These are phyloP conservation scores for Oryzaephilus surinamensis DNA, from an alignment of 1,140 invertebrate species.

Conservation along the genomic window DNA sequence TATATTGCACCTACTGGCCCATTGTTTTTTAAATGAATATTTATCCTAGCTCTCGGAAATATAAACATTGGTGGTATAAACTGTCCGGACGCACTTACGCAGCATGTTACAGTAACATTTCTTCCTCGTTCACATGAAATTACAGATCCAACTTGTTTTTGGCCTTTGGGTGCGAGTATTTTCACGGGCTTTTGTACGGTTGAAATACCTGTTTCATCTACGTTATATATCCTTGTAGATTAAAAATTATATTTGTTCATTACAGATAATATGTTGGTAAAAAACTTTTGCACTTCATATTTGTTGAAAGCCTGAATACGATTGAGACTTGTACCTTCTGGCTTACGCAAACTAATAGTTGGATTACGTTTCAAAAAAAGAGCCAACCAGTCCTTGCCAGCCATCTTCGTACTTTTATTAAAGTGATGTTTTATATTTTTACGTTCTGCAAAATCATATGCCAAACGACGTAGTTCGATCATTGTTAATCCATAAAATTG, in stretches of 20 bases:
- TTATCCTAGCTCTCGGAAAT: constrained; percentile 10
- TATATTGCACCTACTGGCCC: constrained; percentile 16
- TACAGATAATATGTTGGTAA: background rate
- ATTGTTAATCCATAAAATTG: constrained; percentile 7
- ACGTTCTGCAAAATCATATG: constrained; percentile 7
- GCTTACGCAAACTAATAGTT: constrained; percentile 13
- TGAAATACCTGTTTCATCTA: constrained; percentile 37
- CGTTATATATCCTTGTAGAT: constrained; percentile 32
- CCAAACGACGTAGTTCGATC: constrained; percentile 1
- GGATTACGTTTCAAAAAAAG: constrained; percentile 29
- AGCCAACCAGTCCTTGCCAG: constrained; percentile 28
- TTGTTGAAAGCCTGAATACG: constrained; percentile 2
- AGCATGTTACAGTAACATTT: constrained; percentile 31
- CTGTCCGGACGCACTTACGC: constrained; percentile 31
- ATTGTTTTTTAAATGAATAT: constrained; percentile 12
- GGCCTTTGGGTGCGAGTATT: constrained; percentile 30
- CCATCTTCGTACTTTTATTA: constrained; percentile 17
- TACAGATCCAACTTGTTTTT: constrained; percentile 33
- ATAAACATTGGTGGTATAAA: constrained; percentile 26
- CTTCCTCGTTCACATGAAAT: constrained; percentile 34
- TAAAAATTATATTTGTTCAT: constrained; percentile 20
- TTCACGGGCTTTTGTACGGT: constrained; percentile 36
- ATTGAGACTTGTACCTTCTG: constrained; percentile 1
- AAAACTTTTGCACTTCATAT: background rate
- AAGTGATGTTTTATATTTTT: constrained; percentile 10